Base-by-base conservation (phyloP, 2,113 vertebrate genomes). In the Nansenia antarctica region DNA sequence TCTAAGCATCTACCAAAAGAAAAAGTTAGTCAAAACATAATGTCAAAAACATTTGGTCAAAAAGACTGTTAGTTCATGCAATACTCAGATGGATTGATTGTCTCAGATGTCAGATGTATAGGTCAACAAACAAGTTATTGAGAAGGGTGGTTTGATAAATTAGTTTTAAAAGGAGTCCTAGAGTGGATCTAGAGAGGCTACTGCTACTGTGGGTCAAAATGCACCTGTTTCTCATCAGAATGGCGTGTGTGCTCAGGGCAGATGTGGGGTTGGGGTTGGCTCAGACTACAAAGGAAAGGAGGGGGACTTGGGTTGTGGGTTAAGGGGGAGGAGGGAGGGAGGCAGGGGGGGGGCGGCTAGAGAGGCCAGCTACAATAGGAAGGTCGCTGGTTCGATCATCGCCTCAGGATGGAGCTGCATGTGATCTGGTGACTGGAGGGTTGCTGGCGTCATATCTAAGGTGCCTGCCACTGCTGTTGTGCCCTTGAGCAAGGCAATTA, bases 201-300 rank as follows among this genome's bases (percentile, higher is more conserved):
- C 26, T n/a, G 20, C 32, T 55, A 31, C 24, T 57, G 32, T 20
- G 32, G 45, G 47, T 67, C 14, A 61, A 29, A 27, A 24, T 59
- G 63, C 69, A 73, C 69, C 62, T 57, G 65, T 57, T 65, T 76
- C 45, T 71, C 59, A 65, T 57, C n/a, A 26, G 61, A 61, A 47
- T 35, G 55, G 47, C 47, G 54, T n/a, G 55, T 52, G 71, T 49
- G 71, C 31, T 3, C 59, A 73, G 62, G 74, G 75, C 67, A 85
- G 75, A 78, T 77, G 76, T 59, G 77, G 71, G 60, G 42, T 64
- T 59, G 77, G 71, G 60, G 42, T 64, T 81, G 78, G 77, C 75
- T 63, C 54, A 35, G 55, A 53, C 5, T 45, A 55, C 62, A 72
- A 62, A 54, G 73, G 0, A 0, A 0, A 1, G 47, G 29, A 67